Evolutionary conservation across 2,888 invertebrate species (phyloP).

Genomic region (Drosophila aldrichi): DNA sequence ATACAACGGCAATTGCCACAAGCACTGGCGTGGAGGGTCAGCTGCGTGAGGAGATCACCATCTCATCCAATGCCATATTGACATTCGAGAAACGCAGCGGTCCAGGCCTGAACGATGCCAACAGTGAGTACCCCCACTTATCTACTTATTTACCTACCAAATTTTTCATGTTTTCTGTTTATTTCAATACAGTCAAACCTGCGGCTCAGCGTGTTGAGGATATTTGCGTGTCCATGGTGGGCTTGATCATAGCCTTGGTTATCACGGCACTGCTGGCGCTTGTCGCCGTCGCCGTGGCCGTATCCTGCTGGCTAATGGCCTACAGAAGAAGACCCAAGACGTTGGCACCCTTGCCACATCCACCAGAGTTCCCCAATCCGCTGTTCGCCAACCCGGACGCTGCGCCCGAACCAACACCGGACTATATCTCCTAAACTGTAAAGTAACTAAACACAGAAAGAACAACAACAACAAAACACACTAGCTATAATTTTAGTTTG

Average conservation of each 20-base stretch:
- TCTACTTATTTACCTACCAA: too few species aligned
- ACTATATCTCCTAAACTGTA: slow-evolving; percentile 88
- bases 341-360: slow-evolving; percentile 96
- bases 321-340: slow-evolving; percentile 94
- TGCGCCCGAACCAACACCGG: slow-evolving; percentile 92
- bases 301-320: slow-evolving; percentile 98
- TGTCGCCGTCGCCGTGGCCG: slow-evolving; percentile 97
- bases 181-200: slow-evolving; percentile 82
- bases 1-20: slow-evolving; percentile 87
- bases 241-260: slow-evolving; percentile 95
- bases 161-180: neutral
- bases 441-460: slow-evolving; percentile 44
- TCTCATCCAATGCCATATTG: slow-evolving; percentile 95
- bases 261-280: slow-evolving; percentile 96
- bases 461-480: slow-evolving; percentile 32
- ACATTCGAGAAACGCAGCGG: slow-evolving; percentile 93
- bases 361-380: slow-evolving; percentile 97
- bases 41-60: slow-evolving; percentile 96
- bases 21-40: slow-evolving; percentile 90
- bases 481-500: slow-evolving; percentile 69
- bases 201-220: slow-evolving; percentile 89
- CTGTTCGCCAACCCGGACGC: slow-evolving; percentile 94
- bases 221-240: slow-evolving; percentile 97
- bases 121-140: slow-evolving; percentile 86
- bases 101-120: slow-evolving; percentile 92